phyloP scores from a whole-genome alignment of 2,797 vertebrate genomes.

The Lithobates sylvaticus region DNA sequence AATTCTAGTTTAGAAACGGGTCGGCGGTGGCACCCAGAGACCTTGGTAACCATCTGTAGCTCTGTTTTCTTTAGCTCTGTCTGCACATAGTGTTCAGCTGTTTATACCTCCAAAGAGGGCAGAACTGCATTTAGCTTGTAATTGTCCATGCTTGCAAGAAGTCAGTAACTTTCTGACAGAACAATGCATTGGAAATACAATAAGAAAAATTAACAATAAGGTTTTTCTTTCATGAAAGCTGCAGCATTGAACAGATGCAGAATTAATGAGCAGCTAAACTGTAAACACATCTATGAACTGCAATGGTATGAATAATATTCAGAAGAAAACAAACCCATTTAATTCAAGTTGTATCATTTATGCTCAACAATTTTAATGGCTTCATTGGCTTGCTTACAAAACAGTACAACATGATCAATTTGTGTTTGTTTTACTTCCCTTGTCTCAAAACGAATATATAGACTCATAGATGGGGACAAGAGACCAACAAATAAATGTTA shows the following conservation, averaged over 20 bases:
- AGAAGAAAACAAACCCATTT: constrained; percentile 12
- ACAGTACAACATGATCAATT: constrained; percentile 8
- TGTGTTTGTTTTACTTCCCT: background rate
- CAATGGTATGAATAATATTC: constrained; percentile 21
- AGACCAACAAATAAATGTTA: constrained; percentile 43
- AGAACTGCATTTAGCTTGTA: background rate
- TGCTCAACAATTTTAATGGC: constrained; percentile 2
- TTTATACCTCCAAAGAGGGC: too few relatives aligned
- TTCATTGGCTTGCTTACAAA: constrained; percentile 25
- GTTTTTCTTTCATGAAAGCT: constrained; percentile 23
- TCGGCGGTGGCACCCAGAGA: too few relatives aligned
- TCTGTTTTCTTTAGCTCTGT: too few relatives aligned
- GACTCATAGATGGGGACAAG: background rate
- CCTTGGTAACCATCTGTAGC: too few relatives aligned
- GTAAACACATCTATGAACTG: constrained; percentile 23
- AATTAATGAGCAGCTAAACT: constrained; percentile 44
- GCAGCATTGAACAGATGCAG: constrained; percentile 32
- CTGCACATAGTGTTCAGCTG: too few relatives aligned
- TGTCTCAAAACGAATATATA: constrained; percentile 16
- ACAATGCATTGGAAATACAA: constrained; percentile 11
- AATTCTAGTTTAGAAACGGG: too few relatives aligned
- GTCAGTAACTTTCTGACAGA: constrained; percentile 1
- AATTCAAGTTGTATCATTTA: constrained; percentile 28
- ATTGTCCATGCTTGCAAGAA: background rate
- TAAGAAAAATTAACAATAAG: constrained; percentile 9